Conservation (phyloP, 2,888 invertebrate genomes). For the Drosophila quinaria region DNA sequence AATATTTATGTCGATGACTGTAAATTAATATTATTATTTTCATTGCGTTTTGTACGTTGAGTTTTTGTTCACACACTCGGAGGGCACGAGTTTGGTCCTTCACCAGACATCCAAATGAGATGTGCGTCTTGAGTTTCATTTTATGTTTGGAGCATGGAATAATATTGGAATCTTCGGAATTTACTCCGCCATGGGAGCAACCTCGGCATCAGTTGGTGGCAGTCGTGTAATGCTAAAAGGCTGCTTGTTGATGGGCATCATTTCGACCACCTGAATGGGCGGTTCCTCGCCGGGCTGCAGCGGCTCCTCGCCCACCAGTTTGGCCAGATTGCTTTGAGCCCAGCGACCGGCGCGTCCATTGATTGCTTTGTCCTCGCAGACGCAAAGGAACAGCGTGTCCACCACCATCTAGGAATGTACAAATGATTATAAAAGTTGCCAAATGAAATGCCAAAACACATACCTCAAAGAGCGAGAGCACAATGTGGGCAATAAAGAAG, state of each 20-base stretch:
- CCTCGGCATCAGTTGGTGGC: conserved; percentile 66
- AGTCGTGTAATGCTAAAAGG: conserved; percentile 83
- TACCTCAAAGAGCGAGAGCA: conserved; percentile 97
- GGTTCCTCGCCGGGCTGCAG: conserved; percentile 84
- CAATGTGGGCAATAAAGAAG: conserved; percentile 97
- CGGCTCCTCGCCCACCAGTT: conserved; percentile 87
- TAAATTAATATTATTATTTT: conserved; percentile 15
- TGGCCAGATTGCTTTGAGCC: conserved; percentile 88
- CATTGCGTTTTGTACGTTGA: conserved; percentile 54
- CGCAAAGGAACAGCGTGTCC: conserved; percentile 96
- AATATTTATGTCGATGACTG: too few species aligned
- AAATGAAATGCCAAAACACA: background rate
- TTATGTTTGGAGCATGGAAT: conserved; percentile 32
- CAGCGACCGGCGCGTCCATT: conserved; percentile 91
- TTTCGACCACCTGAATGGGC: conserved; percentile 85
- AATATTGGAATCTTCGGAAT: conserved; percentile 14
- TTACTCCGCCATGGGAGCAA: conserved; percentile 70
- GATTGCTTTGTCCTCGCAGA: conserved; percentile 95
- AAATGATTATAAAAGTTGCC: background rate
- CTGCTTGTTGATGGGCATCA: conserved; percentile 85
- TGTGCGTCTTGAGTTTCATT: conserved; percentile 36
- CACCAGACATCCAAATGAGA: conserved; percentile 13
- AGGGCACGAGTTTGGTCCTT: conserved; percentile 27
- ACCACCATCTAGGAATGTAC: conserved; percentile 92
- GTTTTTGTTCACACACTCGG: conserved; percentile 49